phyloP scores from a whole-genome alignment of 92 coral and sea anemone genomes.

The Phymanthus crucifer region DNA sequence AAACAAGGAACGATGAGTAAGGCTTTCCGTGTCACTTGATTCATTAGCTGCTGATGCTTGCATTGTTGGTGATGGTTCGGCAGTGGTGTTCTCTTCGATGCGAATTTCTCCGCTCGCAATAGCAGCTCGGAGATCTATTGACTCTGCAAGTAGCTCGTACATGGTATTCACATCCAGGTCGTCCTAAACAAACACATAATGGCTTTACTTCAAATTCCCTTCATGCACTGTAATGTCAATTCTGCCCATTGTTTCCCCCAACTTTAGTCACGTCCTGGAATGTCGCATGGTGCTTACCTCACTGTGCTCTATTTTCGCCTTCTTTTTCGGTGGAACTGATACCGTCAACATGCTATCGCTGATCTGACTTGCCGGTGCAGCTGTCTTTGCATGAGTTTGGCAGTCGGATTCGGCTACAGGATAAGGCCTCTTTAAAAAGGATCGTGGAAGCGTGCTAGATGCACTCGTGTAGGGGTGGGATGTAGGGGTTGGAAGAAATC shows the following conservation, averaged over 20 bases:
- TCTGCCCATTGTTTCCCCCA: background rate
- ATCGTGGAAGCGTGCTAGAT: background rate
- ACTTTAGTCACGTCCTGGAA: background rate
- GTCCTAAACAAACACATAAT: background rate
- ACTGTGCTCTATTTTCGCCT: background rate
- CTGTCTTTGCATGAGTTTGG: background rate
- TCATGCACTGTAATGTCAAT: background rate
- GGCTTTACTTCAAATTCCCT: background rate
- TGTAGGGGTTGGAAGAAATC: background rate
- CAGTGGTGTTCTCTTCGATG: background rate
- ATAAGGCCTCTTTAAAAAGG: background rate
- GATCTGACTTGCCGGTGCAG: background rate
- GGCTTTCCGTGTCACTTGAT: background rate
- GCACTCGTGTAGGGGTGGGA: background rate
- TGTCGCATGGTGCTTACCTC: background rate
- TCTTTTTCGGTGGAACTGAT: background rate
- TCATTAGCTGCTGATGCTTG: background rate
- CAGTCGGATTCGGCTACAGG: background rate
- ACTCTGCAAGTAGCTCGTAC: conserved; percentile 26
- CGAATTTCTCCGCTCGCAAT: conserved; percentile 17
- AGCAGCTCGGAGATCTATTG: conserved; percentile 18
- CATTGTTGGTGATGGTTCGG: background rate
- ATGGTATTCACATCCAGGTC: background rate
- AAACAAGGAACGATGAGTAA: background rate
- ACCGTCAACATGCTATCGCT: background rate